Conservation (phyloP, 2,113 vertebrate species). For the Dolichallabes microphthalmus region DNA sequence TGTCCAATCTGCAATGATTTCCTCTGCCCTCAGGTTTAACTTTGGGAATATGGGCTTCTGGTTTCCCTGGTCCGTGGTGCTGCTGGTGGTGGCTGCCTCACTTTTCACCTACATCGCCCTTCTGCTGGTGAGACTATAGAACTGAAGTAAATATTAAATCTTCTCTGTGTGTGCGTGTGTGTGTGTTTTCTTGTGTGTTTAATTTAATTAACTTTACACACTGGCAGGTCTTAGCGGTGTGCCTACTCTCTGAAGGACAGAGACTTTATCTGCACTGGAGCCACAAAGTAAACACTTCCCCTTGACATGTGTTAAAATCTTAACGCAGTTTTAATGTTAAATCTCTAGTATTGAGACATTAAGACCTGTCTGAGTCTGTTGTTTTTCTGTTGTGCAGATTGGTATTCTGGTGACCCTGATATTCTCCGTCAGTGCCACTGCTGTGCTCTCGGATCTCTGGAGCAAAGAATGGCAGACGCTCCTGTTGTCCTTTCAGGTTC, state of each 20-base stretch:
- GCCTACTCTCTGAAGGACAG: constrained; percentile 84
- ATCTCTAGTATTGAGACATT: neutral
- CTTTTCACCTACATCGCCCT: constrained; percentile 77
- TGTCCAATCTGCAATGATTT: neutral
- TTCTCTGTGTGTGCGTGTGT: too few species aligned
- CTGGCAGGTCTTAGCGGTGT: constrained; percentile 79
- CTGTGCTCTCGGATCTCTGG: constrained; percentile 75
- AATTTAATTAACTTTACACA: constrained; percentile 43
- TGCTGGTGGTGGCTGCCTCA: constrained; percentile 72
- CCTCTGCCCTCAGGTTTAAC: constrained; percentile 70
- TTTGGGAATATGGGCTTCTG: constrained; percentile 79
- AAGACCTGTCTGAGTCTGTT: neutral
- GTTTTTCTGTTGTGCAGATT: constrained; percentile 63
- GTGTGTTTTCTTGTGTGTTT: neutral
- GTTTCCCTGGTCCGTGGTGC: constrained; percentile 84
- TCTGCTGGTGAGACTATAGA: constrained; percentile 73
- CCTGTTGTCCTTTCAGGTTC: constrained; percentile 81
- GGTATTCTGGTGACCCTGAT: constrained; percentile 74
- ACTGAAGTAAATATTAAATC: neutral
- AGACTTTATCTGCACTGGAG: constrained; percentile 83
- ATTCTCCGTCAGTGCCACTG: constrained; percentile 71
- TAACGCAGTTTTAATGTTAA: neutral
- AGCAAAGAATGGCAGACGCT: constrained; percentile 78
- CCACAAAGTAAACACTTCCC: constrained; percentile 79
- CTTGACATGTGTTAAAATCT: neutral